Base-by-base conservation (phyloP, 2,888 invertebrate species). In the Bruchidius siliquastri region DNA sequence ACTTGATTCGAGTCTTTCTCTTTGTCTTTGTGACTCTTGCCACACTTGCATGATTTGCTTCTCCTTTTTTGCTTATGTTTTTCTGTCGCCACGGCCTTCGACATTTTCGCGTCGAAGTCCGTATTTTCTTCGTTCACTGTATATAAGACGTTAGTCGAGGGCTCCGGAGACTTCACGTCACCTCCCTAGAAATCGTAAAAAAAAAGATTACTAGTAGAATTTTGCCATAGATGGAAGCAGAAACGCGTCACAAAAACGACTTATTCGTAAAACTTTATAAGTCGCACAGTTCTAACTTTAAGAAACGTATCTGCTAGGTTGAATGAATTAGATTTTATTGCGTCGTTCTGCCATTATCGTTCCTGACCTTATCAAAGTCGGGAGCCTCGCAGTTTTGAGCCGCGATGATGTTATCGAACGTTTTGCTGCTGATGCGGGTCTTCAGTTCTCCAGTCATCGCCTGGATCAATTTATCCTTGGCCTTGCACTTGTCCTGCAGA, bases 381-480 rank as follows among this genome's bases (percentile, higher is more conserved):
- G 80, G 77, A n/a, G 76, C 76, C 0, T 74, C 76, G 1, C 75
- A 70, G 0, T 72, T 74, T 10, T 74, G 73, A 18, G 77, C 76
- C 21, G 73, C 74, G 49, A 82, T 69, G 8, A 81, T 77, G 26
- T 78, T 77, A 18, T 79, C 76, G 20, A 82, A 79, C 0, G 79
- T 79, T 26, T 81, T 79, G n/a, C 77, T 78, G 71, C 75, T 77
- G 3, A 82, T 80, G 4, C 83, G 79, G 70, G 78, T 69, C 70
- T 80, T 79, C 32, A 86, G 76, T 73, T 85, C 84, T 2, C 82
- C 79, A 20, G 83, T 83, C 82, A 85, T 83, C 0, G 81, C 82
- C 10, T 82, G 80, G 71, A 85, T 85, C 81, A 85, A 81, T 30
- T 77, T 79, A 77, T 85, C 86, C 74, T 85, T 86, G 3, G 82